phyloP scores from a whole-genome alignment of 2,888 invertebrate species.

The Villa cingulata region DNA sequence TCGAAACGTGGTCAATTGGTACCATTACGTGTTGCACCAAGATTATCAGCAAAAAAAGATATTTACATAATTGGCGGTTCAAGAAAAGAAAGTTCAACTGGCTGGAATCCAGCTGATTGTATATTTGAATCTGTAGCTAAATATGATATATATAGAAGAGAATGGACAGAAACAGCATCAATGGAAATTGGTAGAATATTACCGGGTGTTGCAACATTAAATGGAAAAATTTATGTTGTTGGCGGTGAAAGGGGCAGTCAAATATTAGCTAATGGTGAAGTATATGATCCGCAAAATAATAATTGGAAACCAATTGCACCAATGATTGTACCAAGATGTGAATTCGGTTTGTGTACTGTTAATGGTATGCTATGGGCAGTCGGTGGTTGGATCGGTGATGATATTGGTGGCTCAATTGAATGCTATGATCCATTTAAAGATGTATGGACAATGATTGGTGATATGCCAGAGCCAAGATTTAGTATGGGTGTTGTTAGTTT shows the following conservation, averaged over 20 bases:
- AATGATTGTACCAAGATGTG: conserved; percentile 76
- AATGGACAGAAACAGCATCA: conserved; percentile 68
- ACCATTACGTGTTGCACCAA: conserved; percentile 59
- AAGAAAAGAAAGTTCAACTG: conserved; percentile 58
- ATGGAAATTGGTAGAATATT: conserved; percentile 76
- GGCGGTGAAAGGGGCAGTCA: conserved; percentile 85
- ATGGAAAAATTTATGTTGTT: conserved; percentile 77
- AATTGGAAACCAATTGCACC: conserved; percentile 49
- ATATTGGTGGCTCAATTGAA: conserved; percentile 80
- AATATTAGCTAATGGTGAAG: conserved; percentile 77
- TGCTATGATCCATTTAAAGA: conserved; percentile 68
- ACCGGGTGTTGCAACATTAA: conserved; percentile 72
- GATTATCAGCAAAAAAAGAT: conserved; percentile 73
- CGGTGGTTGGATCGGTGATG: conserved; percentile 88
- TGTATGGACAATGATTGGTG: conserved; percentile 63
- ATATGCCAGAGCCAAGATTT: conserved; percentile 72
- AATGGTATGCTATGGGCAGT: conserved; percentile 74
- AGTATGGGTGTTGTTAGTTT: conserved; percentile 80
- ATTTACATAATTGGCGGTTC: conserved; percentile 83
- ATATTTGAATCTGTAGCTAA: conserved; percentile 72
- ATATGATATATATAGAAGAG: conserved; percentile 52
- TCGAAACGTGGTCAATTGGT: conserved; percentile 64
- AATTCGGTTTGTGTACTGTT: conserved; percentile 75
- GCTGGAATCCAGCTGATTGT: conserved; percentile 67
- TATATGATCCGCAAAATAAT: conserved; percentile 57